These are phyloP conservation scores for Eubucco bourcierii DNA, from an alignment of 2,113 vertebrate species.

Conservation along the genomic window DNA sequence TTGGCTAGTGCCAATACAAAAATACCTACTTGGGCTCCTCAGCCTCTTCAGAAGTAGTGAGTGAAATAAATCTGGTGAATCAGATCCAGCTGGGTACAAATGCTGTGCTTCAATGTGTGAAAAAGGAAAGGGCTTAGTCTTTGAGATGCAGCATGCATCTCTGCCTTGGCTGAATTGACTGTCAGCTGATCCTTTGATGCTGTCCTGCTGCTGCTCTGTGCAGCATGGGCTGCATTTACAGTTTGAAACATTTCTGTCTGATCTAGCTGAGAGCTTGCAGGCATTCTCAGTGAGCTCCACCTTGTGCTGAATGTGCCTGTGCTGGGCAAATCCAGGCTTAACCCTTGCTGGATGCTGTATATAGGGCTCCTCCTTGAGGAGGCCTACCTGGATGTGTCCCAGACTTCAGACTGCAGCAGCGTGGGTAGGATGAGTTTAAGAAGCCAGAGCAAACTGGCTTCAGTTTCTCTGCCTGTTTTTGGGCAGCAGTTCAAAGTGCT, in stretches of 20 bases:
- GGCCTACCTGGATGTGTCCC: not conserved
- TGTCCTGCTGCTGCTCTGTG: not conserved
- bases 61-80: not conserved
- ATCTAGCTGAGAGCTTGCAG: not conserved
- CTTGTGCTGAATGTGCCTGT: fast-evolving
- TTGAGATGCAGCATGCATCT: not conserved
- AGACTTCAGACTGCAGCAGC: not conserved
- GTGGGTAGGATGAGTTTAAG: not conserved
- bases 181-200: not conserved
- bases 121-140: not conserved
- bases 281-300: not conserved
- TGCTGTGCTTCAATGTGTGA: not conserved
- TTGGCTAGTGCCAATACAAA: not conserved
- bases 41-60: not conserved
- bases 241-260: not conserved
- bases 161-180: not conserved
- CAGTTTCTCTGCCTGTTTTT: not conserved
- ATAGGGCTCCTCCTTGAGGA: not conserved
- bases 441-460: not conserved
- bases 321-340: not conserved
- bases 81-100: not conserved
- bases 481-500: not conserved
- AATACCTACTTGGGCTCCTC: not conserved
- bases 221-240: not conserved
- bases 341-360: not conserved